A percentile compares a stretch with the other conserved stretches of the same genome.
phyloP scores from a whole-genome alignment of 2,797 vertebrate genomes.

The Phoxinus dragarum region DNA sequence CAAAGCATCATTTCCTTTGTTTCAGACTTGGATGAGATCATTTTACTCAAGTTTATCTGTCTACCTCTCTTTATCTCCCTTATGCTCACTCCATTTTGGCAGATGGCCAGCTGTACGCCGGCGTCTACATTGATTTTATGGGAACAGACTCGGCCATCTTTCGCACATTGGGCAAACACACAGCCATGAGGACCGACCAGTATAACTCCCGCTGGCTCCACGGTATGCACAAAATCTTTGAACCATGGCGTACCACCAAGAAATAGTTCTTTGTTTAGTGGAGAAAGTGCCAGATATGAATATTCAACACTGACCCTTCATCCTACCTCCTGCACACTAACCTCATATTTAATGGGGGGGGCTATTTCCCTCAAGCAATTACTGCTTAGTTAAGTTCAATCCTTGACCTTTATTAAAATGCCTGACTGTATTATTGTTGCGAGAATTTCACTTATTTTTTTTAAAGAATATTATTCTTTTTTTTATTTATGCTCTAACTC shows the following conservation, averaged over 20 bases:
- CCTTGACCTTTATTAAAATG: background rate
- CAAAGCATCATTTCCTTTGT: conserved; percentile 20
- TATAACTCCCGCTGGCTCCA: conserved; percentile 99
- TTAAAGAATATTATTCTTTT: background rate
- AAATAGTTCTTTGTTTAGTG: background rate
- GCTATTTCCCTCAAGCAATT: conserved; percentile 1
- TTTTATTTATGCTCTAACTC: background rate
- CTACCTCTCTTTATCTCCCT: conserved; percentile 29
- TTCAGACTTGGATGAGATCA: background rate
- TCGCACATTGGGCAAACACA: conserved; percentile 96
- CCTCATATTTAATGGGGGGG: background rate
- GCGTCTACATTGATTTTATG: conserved; percentile 99
- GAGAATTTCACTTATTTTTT: background rate
- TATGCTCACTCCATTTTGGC: conserved; percentile 57
- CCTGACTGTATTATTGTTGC: background rate
- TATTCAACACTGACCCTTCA: conserved; percentile 15
- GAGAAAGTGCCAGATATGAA: conserved; percentile 22
- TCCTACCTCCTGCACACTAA: conserved; percentile 5
- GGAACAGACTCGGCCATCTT: conserved; percentile 98
- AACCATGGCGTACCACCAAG: background rate
- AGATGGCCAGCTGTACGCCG: conserved; percentile 98
- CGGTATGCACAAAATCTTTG: conserved; percentile 72
- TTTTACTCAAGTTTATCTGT: conserved; percentile 48
- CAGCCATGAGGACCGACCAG: conserved; percentile 98
- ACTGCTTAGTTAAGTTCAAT: background rate